Base-by-base conservation (phyloP, 2,797 vertebrate genomes). In the Gorsachius magnificus region DNA sequence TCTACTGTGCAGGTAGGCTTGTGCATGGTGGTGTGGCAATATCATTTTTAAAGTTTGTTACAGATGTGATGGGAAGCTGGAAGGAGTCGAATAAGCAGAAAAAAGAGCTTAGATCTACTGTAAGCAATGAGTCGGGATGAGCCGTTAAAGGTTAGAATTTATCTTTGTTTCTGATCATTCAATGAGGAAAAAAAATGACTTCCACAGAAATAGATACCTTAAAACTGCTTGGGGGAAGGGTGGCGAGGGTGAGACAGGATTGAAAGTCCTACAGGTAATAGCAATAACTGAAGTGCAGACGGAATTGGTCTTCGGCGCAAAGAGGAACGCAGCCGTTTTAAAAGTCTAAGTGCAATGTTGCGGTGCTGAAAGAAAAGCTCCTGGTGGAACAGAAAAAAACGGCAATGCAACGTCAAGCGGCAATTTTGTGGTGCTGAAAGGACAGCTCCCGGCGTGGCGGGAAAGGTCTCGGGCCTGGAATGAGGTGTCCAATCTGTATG, bases 41-140 rank as follows among this genome's bases (percentile, higher is more conserved):
- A 98, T 98, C 24, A 94, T 98, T 98, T 98, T 96, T 97, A 98
- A 98, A 98, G 98, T 98, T 98, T 98, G 98, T 98, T 98, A 98
- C 98, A 98, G 98, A 99, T 98, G 98, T 98, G 98, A 98, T 98
- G 98, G 98, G 98, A 98, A 98, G 98, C 98, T 98, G 98, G 98
- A 98, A 98, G 98, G 98, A 98, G 97, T 98, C 98, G 97, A 98
- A 98, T 98, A 98, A 98, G 98, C 98, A 98, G 98, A 98, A 98
- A 98, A 98, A 98, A 98, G 98, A 98, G 98, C 98, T 98, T 98
- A 98, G 98, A 98, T 98, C 98, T 98, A 98, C 98, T 98, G 97
- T 98, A 98, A 98, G 98, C 98, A 98, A 99, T 98, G 98, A 98
- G 98, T 98, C 98, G 97, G 97, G 98, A 98, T 98, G 98, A 98